Evolutionary conservation across 2,113 vertebrate genomes (phyloP).

Genomic region (Syngnathoides biaculeatus): DNA sequence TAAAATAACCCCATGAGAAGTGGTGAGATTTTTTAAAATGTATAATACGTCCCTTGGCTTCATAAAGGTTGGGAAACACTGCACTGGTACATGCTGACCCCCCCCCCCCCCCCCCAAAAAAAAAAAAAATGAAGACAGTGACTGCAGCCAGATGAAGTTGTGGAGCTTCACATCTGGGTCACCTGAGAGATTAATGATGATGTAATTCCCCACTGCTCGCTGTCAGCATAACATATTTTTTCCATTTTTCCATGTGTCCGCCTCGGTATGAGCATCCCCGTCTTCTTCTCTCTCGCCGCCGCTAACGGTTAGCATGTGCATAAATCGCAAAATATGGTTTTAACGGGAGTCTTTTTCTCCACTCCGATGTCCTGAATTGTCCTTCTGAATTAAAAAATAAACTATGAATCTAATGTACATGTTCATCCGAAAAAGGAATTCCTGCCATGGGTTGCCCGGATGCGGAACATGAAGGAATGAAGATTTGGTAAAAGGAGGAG

Average conservation of each 20-base stretch:
- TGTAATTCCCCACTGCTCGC: slow-evolving; percentile 11
- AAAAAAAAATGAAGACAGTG: slow-evolving; percentile 27
- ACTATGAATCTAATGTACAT: slow-evolving; percentile 87
- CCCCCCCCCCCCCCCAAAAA: too few relatives aligned
- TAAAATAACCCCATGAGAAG: too few relatives aligned
- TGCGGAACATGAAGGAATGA: slow-evolving; percentile 55
- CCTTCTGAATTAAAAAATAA: slow-evolving; percentile 86
- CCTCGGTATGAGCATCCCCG: slow-evolving; percentile 1
- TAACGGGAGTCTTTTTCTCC: slow-evolving; percentile 64
- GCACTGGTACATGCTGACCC: slow-evolving; percentile 23
- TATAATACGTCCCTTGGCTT: too few relatives aligned
- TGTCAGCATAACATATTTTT: slow-evolving; percentile 7
- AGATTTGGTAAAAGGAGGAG: slow-evolving; percentile 1
- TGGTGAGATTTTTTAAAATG: too few relatives aligned
- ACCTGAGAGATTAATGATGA: slow-evolving; percentile 28
- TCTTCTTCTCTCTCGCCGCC: slow-evolving; percentile 21
- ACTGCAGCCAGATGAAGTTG: slow-evolving; percentile 26
- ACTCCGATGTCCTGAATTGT: slow-evolving; percentile 61
- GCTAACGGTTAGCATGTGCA: slow-evolving; percentile 20
- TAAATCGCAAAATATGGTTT: slow-evolving; percentile 12
- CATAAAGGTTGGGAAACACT: too few relatives aligned
- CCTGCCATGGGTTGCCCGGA: slow-evolving; percentile 85
- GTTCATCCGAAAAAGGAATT: slow-evolving; percentile 87
- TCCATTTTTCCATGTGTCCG: slow-evolving; percentile 6
- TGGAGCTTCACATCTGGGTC: slow-evolving; percentile 27